phyloP scores from a whole-genome alignment of 2,797 vertebrate species.

The Cynodonichthys magdalenae region DNA sequence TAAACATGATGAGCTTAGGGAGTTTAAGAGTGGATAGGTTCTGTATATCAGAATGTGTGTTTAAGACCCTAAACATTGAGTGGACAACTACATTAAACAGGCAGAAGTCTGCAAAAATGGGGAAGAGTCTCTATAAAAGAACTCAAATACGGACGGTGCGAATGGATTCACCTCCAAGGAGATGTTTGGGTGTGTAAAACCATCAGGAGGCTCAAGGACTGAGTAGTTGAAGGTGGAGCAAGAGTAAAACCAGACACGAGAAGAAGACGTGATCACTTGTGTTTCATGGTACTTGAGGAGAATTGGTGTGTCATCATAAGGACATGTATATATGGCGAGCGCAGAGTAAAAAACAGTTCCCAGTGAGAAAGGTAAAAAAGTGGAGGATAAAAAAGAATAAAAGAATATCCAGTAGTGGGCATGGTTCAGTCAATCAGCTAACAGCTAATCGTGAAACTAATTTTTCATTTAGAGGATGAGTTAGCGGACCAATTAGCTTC shows the following conservation, averaged over 20 bases:
- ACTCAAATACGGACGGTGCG: constrained; percentile 18
- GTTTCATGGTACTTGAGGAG: constrained; percentile 17
- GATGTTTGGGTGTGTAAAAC: constrained; percentile 64
- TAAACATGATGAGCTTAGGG: constrained; percentile 60
- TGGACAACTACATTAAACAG: constrained; percentile 1
- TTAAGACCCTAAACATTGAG: constrained; percentile 35
- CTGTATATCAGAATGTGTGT: constrained; percentile 29
- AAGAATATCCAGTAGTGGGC: no score
- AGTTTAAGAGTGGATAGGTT: constrained; percentile 33
- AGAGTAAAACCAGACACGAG: constrained; percentile 34
- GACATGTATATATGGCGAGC: no score
- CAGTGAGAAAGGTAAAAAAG: no score
- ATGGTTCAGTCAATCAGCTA: no score
- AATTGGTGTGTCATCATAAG: no score
- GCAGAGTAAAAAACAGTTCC: no score
- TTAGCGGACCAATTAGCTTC: no score
- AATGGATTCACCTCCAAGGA: constrained; percentile 35
- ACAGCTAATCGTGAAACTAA: no score
- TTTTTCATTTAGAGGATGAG: no score
- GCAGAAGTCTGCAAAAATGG: constrained; percentile 5
- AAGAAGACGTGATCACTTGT: constrained; percentile 24
- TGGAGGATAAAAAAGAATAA: no score
- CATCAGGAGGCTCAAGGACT: constrained; percentile 65
- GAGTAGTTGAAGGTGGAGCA: constrained; percentile 24
- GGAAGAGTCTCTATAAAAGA: constrained; percentile 36